Conservation (phyloP, 2,113 vertebrate species). For the Cyanoderma ruficeps region DNA sequence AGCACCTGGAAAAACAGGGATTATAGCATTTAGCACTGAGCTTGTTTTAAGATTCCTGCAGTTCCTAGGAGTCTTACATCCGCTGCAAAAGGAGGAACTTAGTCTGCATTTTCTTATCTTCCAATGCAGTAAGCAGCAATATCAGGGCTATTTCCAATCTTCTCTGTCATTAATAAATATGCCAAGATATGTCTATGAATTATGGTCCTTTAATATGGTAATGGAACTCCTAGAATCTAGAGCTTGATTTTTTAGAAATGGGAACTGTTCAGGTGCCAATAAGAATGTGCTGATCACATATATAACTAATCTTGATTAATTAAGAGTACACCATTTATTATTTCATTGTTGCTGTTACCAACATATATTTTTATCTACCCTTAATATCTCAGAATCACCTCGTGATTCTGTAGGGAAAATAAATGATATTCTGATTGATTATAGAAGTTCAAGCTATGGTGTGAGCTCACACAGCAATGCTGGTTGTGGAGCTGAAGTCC, state of each 20-base stretch:
- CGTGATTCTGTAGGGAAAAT: background rate
- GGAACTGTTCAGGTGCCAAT: background rate
- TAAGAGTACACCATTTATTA: background rate
- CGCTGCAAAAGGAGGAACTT: background rate
- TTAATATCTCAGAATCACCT: background rate
- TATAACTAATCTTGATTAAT: background rate
- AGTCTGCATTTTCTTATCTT: conserved; percentile 25
- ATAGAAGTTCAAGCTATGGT: background rate
- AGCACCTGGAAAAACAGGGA: background rate
- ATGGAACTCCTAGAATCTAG: background rate
- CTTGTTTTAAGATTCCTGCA: background rate
- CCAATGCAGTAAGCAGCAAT: background rate
- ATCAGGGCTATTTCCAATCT: background rate
- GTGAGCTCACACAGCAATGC: background rate
- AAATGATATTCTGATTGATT: background rate
- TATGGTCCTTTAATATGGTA: conserved; percentile 36
- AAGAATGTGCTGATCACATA: conserved; percentile 8
- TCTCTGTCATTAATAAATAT: conserved; percentile 51
- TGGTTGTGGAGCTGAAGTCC: background rate
- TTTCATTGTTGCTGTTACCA: background rate
- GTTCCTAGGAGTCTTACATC: background rate
- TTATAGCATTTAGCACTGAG: background rate
- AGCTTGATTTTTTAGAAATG: background rate
- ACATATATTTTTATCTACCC: background rate
- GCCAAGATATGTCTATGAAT: conserved; percentile 16